Percentiles rank a stretch among this genome's conserved stretches.
Evolutionary conservation across 2,888 invertebrate species (phyloP).

Genomic region (Chrysotoxum bicinctum): DNA sequence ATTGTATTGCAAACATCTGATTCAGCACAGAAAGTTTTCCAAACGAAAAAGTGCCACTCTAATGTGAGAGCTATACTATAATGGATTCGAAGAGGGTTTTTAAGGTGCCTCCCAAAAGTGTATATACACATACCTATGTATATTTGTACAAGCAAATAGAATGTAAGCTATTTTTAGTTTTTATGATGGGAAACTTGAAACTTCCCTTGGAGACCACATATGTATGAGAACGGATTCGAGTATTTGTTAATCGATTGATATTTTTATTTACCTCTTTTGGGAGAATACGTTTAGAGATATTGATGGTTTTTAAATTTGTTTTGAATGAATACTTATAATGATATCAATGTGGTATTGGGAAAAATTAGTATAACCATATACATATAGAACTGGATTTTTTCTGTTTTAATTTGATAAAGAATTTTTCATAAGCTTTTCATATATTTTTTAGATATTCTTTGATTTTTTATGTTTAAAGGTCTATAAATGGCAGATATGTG

Average conservation of each 20-base stretch:
- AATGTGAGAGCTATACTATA: neutral
- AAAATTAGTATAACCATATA: no score
- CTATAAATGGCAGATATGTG: no score
- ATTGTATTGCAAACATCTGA: neutral
- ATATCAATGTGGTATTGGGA: neutral
- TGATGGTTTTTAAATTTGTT: neutral
- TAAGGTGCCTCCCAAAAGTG: neutral
- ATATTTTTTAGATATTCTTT: no score
- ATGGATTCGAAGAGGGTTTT: slow-evolving; percentile 10
- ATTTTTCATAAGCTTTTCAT: no score
- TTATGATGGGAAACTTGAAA: slow-evolving; percentile 10
- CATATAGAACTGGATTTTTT: no score
- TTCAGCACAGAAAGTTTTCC: neutral
- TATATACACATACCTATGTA: neutral
- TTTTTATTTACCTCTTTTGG: neutral
- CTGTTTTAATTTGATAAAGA: no score
- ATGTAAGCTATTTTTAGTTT: neutral
- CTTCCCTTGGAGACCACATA: neutral
- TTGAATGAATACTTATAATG: neutral
- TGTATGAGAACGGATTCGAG: neutral
- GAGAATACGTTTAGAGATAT: neutral
- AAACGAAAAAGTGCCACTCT: slow-evolving; percentile 6
- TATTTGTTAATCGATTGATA: neutral
- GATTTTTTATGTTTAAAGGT: no score
- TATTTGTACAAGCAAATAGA: neutral